phyloP scores from a whole-genome alignment of 2,113 vertebrate species.

The Cepphus grylle region DNA sequence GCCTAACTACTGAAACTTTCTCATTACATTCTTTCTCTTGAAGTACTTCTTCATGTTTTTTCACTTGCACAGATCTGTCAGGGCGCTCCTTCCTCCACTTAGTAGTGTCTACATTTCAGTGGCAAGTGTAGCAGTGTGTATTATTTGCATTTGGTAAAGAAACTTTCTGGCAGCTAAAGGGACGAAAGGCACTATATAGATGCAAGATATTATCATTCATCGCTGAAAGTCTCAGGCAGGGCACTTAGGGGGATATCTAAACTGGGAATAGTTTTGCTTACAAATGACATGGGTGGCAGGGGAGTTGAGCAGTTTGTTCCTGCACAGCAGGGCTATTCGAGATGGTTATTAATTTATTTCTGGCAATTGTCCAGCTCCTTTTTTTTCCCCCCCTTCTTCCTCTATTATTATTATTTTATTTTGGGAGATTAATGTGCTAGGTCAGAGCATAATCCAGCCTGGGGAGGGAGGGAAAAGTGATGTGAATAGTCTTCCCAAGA shows the following conservation, averaged over 20 bases:
- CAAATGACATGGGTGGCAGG: slow-evolving; percentile 44
- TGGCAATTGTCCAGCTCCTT: slow-evolving; percentile 73
- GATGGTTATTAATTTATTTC: slow-evolving; percentile 79
- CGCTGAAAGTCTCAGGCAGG: neutral
- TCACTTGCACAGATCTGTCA: neutral
- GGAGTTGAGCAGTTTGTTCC: slow-evolving; percentile 44
- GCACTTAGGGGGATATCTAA: slow-evolving; percentile 30
- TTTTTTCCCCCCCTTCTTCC: neutral
- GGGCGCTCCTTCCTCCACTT: neutral
- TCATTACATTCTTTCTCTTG: neutral
- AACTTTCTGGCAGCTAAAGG: neutral
- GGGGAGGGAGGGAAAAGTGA: slow-evolving; percentile 45
- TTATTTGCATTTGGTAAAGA: neutral
- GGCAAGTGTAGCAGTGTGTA: neutral
- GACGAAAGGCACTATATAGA: neutral
- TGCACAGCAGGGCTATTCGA: slow-evolving; percentile 30
- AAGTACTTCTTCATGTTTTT: neutral
- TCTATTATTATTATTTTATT: slow-evolving; percentile 79
- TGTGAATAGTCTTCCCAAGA: slow-evolving; percentile 77
- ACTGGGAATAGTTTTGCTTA: neutral
- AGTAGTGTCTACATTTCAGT: neutral
- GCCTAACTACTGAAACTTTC: neutral
- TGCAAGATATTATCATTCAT: neutral
- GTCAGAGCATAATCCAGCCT: slow-evolving; percentile 73
- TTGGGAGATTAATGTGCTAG: slow-evolving; percentile 80